Base-by-base conservation (phyloP, 2,888 invertebrate genomes). In the Celastrina argiolus region DNA sequence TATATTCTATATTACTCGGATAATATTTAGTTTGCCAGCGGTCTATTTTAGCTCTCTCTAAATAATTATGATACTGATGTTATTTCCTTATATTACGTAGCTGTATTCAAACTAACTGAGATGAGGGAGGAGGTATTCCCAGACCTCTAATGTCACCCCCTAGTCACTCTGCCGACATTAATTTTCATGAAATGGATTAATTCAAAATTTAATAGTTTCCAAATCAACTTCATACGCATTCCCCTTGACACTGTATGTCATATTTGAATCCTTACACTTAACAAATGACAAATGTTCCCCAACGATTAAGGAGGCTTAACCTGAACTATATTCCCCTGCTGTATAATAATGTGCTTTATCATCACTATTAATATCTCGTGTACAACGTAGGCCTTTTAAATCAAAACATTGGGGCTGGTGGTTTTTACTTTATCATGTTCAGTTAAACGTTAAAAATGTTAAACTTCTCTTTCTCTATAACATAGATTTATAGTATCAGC, bases 121-220 rank as follows among this genome's bases (percentile, higher is more conserved):
- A 10, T 51, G 10, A 22, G 51, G 22, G 18, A 51, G 51, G 5
- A 22, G 16, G 16, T 59, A 59, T 59, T 34, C 18, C 31, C 18
- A 59, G 16, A 10, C 16, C 18, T 16, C 34, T 59, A 59, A 59
- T 59, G 16, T 31, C 58, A 8, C n/a, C 10, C 34, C 12, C 59
- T 16, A 16, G 16, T 59, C 59, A 16, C 34, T 31, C 36, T 36
- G 18, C 16, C 36, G 3, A 59, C 34, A 59, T 59, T 36, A 59
- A 61, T 61, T 36, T 39, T 36, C 22, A 22, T 36, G 18, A 18
- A 59, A 59, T 59, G 34, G 61, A 61, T 39, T 61, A 61, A 61
- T 61, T 61, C 39, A 39, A 36, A 61, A 39, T 61, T 39, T 61
- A 12, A 36, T 22, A 61, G 61, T 61, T 61, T 39, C 36, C 36